phyloP scores from a whole-genome alignment of 53 echinoderm and acorn worm species.

The Echinometra lucunter region DNA sequence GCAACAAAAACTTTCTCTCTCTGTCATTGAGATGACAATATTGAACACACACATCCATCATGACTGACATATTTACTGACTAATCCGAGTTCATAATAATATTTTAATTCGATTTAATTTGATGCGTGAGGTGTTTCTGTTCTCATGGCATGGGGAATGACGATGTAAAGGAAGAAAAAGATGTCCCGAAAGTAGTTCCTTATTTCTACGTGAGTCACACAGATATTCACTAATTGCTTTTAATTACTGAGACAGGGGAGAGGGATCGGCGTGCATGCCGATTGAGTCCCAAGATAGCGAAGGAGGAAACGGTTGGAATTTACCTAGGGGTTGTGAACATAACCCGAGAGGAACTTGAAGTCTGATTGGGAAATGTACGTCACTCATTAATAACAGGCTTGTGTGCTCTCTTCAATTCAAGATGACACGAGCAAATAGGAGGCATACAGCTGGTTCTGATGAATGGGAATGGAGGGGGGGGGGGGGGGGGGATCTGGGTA shows the following conservation, averaged over 20 bases:
- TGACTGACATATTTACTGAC: slow-evolving; percentile 7
- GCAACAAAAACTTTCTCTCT: neutral
- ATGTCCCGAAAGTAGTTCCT: slow-evolving; percentile 23
- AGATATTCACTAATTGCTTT: slow-evolving; percentile 17
- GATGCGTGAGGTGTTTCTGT: neutral
- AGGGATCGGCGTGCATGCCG: neutral
- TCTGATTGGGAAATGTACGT: slow-evolving; percentile 17
- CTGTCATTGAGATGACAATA: neutral
- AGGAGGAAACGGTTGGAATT: slow-evolving; percentile 30
- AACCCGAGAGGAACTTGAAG: slow-evolving; percentile 19
- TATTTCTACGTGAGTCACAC: slow-evolving; percentile 36
- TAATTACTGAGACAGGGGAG: slow-evolving; percentile 57
- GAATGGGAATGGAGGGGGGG: neutral
- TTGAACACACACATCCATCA: neutral
- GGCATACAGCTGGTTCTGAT: neutral
- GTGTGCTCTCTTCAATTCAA: neutral
- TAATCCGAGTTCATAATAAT: neutral
- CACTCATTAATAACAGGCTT: slow-evolving; percentile 8
- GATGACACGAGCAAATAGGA: neutral
- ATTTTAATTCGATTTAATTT: neutral
- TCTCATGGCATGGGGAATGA: neutral
- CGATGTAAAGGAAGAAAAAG: neutral
- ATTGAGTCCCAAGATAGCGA: slow-evolving; percentile 3
- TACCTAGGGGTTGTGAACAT: neutral
- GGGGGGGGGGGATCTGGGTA: too few relatives aligned